Percentiles rank a stretch among this genome's conserved stretches.
Conservation (phyloP, 2,888 invertebrate genomes). For the Epistrophe grossulariae region DNA sequence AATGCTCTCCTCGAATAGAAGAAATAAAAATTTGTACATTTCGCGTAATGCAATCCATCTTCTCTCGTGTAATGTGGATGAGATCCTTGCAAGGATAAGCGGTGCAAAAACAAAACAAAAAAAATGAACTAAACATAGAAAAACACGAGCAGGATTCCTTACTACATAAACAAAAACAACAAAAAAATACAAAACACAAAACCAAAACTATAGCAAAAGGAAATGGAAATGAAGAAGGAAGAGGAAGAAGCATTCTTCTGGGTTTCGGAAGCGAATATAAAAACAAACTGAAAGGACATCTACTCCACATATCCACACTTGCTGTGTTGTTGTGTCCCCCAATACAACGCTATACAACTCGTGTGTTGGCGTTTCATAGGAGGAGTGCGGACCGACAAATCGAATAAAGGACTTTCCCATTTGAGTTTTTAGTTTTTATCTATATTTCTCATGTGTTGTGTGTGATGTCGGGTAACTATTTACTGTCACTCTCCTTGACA, state of each 20-base stretch:
- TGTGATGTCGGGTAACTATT: slow-evolving; percentile 41
- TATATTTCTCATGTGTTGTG: slow-evolving; percentile 30
- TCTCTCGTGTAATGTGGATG: slow-evolving; percentile 59
- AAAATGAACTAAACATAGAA: slow-evolving; percentile 15
- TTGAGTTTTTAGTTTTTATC: slow-evolving; percentile 49
- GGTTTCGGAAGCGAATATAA: slow-evolving; percentile 69
- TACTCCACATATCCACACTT: slow-evolving; percentile 21
- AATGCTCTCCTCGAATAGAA: slow-evolving; percentile 49
- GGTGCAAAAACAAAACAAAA: slow-evolving; percentile 4
- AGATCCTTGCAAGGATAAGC: slow-evolving; percentile 67
- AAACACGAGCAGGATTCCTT: slow-evolving; percentile 34
- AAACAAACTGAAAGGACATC: slow-evolving; percentile 62
- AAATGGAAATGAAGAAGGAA: slow-evolving; percentile 59
- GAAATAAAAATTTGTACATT: slow-evolving; percentile 52
- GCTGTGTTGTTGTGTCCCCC: neutral
- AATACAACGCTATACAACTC: too few species aligned
- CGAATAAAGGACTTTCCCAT: slow-evolving; percentile 49
- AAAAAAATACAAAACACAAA: slow-evolving; percentile 6
- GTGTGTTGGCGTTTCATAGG: neutral
- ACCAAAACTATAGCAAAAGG: slow-evolving; percentile 26
- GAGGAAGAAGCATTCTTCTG: slow-evolving; percentile 50
- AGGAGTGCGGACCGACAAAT: slow-evolving; percentile 29
- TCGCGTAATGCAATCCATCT: slow-evolving; percentile 69
- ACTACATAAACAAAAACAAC: slow-evolving; percentile 27
- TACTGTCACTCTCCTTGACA: slow-evolving; percentile 63